Evolutionary conservation across 2,113 vertebrate species (phyloP).

Genomic region (Xenopus borealis): DNA sequence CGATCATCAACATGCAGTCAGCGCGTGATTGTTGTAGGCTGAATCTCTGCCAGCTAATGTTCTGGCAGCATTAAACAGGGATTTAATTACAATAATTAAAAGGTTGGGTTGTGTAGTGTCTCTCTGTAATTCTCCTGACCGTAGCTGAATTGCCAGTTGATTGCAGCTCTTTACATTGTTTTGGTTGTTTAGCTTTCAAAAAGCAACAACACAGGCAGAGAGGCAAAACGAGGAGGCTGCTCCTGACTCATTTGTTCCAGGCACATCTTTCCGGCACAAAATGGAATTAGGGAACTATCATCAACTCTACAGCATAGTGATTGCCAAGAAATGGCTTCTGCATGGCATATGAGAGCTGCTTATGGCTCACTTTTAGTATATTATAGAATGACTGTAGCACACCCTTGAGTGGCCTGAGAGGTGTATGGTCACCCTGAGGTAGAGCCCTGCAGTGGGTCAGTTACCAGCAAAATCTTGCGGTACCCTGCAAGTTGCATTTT

Average conservation of each 20-base stretch:
- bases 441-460: no score
- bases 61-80: constrained; percentile 37
- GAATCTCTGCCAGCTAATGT: constrained; percentile 31
- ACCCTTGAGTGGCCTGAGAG: no score
- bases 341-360: no score
- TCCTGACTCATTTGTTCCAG: background rate
- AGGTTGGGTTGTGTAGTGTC: constrained; percentile 41
- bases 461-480: no score
- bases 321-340: no score
- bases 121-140: constrained; percentile 36
- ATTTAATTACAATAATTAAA: constrained; percentile 46
- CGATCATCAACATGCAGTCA: background rate
- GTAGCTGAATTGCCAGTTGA: background rate
- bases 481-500: no score
- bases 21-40: background rate
- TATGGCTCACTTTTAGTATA: no score
- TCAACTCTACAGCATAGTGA: no score
- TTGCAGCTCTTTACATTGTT: background rate
- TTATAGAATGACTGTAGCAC: no score
- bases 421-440: no score
- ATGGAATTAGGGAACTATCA: background rate
- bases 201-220: constrained; percentile 36
- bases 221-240: constrained; percentile 11
- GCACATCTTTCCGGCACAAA: background rate
- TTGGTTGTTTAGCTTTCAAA: background rate